These are phyloP conservation scores for Montipora cactus DNA, from an alignment of 64 coral and sea anemone genomes.

Conservation along the genomic window DNA sequence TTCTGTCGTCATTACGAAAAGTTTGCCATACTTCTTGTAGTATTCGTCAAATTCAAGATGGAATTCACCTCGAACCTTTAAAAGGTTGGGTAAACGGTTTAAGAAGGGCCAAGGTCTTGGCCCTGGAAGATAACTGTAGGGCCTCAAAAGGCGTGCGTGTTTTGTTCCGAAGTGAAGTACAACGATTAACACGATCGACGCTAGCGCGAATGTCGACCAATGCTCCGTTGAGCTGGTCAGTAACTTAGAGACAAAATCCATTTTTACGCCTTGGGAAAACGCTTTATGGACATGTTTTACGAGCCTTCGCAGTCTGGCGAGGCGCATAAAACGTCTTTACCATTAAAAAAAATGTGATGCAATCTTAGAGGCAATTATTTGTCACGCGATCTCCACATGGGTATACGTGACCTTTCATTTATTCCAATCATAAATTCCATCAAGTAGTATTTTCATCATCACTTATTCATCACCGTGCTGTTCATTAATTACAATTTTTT, in stretches of 20 bases:
- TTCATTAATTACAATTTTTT: no score
- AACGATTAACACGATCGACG: neutral
- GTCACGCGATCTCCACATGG: no score
- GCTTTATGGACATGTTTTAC: neutral
- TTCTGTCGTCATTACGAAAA: neutral
- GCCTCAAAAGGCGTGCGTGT: constrained; percentile 18
- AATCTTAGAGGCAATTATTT: no score
- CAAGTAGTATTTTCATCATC: no score
- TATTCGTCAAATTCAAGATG: constrained; percentile 48
- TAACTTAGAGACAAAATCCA: neutral
- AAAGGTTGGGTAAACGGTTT: constrained; percentile 2
- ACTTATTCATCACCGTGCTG: no score
- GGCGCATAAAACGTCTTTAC: no score
- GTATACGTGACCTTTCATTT: no score
- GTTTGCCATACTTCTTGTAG: constrained; percentile 67
- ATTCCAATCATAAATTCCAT: no score
- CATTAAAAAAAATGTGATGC: no score
- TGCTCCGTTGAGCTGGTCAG: neutral
- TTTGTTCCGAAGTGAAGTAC: constrained; percentile 9
- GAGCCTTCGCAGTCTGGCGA: no score
- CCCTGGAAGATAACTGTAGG: constrained; percentile 30
- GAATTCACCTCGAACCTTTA: constrained; percentile 26
- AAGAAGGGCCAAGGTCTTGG: constrained; percentile 52
- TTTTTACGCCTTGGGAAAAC: neutral
- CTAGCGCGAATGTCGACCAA: constrained; percentile 9